Evolutionary conservation across 2,797 vertebrate genomes (phyloP).

Genomic region (Scarus forsteni): DNA sequence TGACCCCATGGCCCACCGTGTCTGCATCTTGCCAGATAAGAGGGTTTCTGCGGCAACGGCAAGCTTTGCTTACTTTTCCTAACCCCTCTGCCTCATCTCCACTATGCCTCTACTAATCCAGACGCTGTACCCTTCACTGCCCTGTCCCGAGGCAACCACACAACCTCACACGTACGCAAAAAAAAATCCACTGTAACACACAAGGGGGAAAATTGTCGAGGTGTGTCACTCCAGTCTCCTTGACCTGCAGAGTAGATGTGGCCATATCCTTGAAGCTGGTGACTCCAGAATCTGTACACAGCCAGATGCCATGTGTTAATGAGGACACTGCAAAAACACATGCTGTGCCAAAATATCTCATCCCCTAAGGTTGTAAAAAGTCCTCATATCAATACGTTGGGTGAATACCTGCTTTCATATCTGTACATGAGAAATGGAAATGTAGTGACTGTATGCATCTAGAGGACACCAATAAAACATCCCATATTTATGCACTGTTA

Average conservation of each 20-base stretch:
- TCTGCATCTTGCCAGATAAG: constrained; percentile 78
- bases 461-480: too few species aligned
- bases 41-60: constrained; percentile 74
- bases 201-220: constrained; percentile 21
- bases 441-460: too few species aligned
- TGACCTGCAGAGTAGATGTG: constrained; percentile 37
- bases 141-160: constrained; percentile 45
- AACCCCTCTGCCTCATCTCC: constrained; percentile 49
- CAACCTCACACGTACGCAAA: constrained; percentile 32
- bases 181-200: constrained; percentile 41
- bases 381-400: background rate
- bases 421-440: constrained; percentile 9
- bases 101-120: constrained; percentile 68
- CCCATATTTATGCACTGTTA: too few species aligned
- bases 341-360: constrained; percentile 2
- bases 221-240: constrained; percentile 47
- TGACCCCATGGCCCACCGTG: constrained; percentile 73
- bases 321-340: constrained; percentile 35
- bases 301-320: constrained; percentile 48
- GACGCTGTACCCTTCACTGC: constrained; percentile 49
- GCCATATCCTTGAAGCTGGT: constrained; percentile 52
- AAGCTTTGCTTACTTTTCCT: constrained; percentile 48
- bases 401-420: constrained; percentile 7
- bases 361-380: constrained; percentile 19
- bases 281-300: constrained; percentile 16